Evolutionary conservation across 2,888 invertebrate species (phyloP).

Genomic region (Aromia moschata): DNA sequence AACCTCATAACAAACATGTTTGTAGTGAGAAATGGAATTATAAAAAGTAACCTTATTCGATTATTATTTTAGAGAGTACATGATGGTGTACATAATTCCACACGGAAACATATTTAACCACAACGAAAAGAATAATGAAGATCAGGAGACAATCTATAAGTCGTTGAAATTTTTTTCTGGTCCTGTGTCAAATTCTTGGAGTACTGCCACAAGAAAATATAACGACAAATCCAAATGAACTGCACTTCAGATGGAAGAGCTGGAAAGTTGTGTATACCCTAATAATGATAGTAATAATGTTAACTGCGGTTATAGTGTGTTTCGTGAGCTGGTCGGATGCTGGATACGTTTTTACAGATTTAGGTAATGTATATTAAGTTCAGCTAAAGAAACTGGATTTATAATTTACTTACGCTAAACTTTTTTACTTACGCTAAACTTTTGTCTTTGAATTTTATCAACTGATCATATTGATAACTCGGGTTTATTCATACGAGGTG

Average conservation of each 20-base stretch:
- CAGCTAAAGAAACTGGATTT: too few relatives aligned
- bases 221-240: constrained; percentile 1
- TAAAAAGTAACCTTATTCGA: too few relatives aligned
- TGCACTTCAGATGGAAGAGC: constrained; percentile 39
- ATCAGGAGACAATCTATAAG: constrained; percentile 4
- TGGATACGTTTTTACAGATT: constrained; percentile 33
- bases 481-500: too few relatives aligned
- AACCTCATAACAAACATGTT: too few relatives aligned
- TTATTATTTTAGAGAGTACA: too few relatives aligned
- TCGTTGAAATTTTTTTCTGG: constrained; percentile 35
- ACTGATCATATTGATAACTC: too few relatives aligned
- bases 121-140: not conserved
- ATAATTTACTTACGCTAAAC: too few relatives aligned
- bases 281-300: constrained; percentile 24
- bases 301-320: constrained; percentile 27
- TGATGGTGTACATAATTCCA: constrained; percentile 28
- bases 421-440: too few relatives aligned
- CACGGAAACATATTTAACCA: not conserved
- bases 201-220: constrained; percentile 32
- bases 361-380: constrained; percentile 29
- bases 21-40: too few relatives aligned
- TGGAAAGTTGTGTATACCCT: constrained; percentile 33
- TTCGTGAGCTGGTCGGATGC: constrained; percentile 26
- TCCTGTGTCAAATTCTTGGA: constrained; percentile 37
- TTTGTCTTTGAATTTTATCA: too few relatives aligned